Base-by-base conservation (phyloP, 2,888 invertebrate species). In the Diloba caeruleocephala region DNA sequence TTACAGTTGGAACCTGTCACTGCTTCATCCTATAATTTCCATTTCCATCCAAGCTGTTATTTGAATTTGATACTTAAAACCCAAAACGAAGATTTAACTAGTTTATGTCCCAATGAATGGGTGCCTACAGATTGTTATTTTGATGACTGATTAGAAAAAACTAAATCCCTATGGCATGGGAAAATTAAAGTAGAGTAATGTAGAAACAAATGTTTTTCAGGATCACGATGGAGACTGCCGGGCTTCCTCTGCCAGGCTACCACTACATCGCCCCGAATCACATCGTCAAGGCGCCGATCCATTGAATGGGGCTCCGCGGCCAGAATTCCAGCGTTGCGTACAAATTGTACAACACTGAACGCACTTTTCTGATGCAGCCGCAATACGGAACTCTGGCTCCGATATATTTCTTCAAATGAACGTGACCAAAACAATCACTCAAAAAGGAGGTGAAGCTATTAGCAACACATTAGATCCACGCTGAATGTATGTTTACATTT, bases 221-320 rank as follows among this genome's bases (percentile, higher is more conserved):
- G 96, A 98, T 98, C 97, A 97, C 98, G 58, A 97, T 98, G 97
- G 98, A 98, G 95, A 98, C 98, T 50, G 97, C 98, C 76, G 97
- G 98, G 64, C 95, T 98, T 94, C 97, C 97, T 81, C 96, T 98
- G 94, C 97, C 97, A 62, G 97, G 97, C 76, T 98, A 97, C 94
- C 98, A 97, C 92, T 98, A 97, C 95, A 97, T 98, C 93, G 96
- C 97, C 76, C 98, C 98, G 74, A 98, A 97, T 94, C 97, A 98
- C 94, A 98, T 98, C 90, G 97, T 98, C 84, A 98, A 98, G 94
- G 97, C 98, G 75, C 97, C 97, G 84, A 97, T 98, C 88, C 97
- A 98, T 95, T 97, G 97, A 94, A 89, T 86, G 88, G 87, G 82
- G 88, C 86, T 85, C 73, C 84, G 87, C 76, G 82, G 89, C 83